These are phyloP conservation scores for Dinoponera quadriceps DNA, from an alignment of 1,140 invertebrate species.

Conservation along the genomic window DNA sequence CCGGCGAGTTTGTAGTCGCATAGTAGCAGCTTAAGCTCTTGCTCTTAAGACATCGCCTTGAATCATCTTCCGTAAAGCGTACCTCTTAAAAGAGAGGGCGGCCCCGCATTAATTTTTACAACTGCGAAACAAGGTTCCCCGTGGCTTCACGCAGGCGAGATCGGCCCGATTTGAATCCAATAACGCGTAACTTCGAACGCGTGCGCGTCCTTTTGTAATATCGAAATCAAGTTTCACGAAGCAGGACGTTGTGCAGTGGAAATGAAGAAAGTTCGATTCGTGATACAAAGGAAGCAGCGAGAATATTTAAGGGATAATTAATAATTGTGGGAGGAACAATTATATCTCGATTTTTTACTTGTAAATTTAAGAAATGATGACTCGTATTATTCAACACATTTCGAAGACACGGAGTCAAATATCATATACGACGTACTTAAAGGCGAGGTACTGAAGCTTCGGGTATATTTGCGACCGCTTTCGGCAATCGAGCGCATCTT, in stretches of 20 bases:
- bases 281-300: too few relatives aligned
- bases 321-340: too few relatives aligned
- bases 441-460: not conserved
- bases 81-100: not conserved
- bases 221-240: too few relatives aligned
- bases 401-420: not conserved
- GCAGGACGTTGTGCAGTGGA: too few relatives aligned
- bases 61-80: not conserved
- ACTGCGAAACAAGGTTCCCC: not conserved
- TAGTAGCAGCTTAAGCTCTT: not conserved
- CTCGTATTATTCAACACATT: too few relatives aligned
- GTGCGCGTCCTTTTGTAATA: not conserved
- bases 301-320: too few relatives aligned
- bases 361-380: too few relatives aligned
- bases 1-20: not conserved
- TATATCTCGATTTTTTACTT: too few relatives aligned
- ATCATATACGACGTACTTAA: not conserved
- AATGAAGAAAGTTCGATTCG: too few relatives aligned
- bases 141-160: too few relatives aligned
- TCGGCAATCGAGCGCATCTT: not conserved
- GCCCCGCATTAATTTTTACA: conserved; percentile 5
- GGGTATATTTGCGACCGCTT: too few relatives aligned
- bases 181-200: not conserved
- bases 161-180: not conserved
- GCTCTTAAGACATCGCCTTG: conserved; percentile 11